A percentile compares a stretch with the other conserved stretches of the same genome.
Evolutionary conservation across 2,113 vertebrate species (phyloP).

Genomic region (Bos javanicus): DNA sequence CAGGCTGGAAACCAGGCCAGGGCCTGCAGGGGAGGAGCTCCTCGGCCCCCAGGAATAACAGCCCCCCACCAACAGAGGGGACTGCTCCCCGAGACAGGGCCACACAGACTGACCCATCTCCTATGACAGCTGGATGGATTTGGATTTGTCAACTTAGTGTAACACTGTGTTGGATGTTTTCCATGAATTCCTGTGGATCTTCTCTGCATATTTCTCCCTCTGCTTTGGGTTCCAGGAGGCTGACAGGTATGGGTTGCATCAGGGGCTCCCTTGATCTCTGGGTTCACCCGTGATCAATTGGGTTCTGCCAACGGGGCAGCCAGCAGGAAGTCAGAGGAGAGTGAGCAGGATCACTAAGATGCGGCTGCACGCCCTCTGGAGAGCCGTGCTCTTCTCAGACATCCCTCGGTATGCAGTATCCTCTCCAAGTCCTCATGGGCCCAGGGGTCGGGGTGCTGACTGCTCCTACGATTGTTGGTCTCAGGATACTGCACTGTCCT

Average conservation of each 20-base stretch:
- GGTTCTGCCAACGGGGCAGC: not conserved
- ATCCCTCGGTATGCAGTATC: not conserved
- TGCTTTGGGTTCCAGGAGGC: not conserved
- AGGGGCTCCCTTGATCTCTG: no score
- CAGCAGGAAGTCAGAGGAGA: not conserved
- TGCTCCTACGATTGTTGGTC: not conserved
- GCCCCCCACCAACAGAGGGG: not conserved
- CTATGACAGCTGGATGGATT: not conserved
- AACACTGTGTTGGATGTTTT: not conserved
- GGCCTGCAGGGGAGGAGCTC: not conserved
- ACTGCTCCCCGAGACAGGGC: not conserved
- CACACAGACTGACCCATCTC: not conserved
- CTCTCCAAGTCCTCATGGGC: not conserved
- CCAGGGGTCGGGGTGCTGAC: not conserved
- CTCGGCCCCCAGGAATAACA: not conserved
- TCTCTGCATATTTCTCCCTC: not conserved
- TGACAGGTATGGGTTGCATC: not conserved
- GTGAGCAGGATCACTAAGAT: not conserved
- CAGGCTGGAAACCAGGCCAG: not conserved
- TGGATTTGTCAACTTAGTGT: accelerated
- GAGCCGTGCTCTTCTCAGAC: not conserved
- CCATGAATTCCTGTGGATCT: not conserved
- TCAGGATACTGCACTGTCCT: not conserved
- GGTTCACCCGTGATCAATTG: not conserved
- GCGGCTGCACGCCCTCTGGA: not conserved